Base-by-base conservation (phyloP, 1,140 invertebrate species). In the Hermetia illucens region DNA sequence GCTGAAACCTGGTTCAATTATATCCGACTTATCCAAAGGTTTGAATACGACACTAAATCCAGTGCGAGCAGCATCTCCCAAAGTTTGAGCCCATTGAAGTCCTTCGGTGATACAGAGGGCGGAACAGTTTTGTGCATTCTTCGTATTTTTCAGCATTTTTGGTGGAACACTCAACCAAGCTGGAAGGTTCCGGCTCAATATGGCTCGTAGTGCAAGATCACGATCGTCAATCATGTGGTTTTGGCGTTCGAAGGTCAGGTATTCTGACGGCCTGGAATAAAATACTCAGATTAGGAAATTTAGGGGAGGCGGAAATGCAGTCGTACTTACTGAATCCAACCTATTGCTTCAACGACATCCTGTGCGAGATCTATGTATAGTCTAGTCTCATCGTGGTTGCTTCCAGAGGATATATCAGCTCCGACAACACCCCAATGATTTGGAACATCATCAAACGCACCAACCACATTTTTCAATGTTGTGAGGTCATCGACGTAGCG, bases 31-130 rank as follows among this genome's bases (percentile, higher is more conserved):
- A 2, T 34, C 38, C 34, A 58, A 48, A 2, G 44, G 50, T 36
- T 53, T 55, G 35, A 58, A 59, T 9, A 59, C 27, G 5, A 49
- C 52, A 40, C 57, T 50, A 30, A 58, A 58, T 25, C 56, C 56
- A n/a, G 42, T 36, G 33, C 48, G 47, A 16, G 56, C 56, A n/a
- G 56, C 53, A 44, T 57, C 53, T 10, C 56, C 56, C 25, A 59
- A 13, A 0, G 51, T 58, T 30, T 59, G 52, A 9, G 56, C 56
- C 56, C 56, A 59, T 18, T 50, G 49, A 17, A 58, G 17, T 2
- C 45, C 53, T 16, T 55, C 53, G 5, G 46, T 51, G 0, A 50
- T 45, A 19, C 55, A 51, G 0, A 45, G 47, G 15, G 46, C 20
- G 35, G 44, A 5, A 3, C 43, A 40, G 15, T 48, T 50, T n/a